A percentile compares a stretch with the other conserved stretches of the same genome.
Conservation (phyloP, 2,113 vertebrate genomes). For the Hippocampus comes region DNA sequence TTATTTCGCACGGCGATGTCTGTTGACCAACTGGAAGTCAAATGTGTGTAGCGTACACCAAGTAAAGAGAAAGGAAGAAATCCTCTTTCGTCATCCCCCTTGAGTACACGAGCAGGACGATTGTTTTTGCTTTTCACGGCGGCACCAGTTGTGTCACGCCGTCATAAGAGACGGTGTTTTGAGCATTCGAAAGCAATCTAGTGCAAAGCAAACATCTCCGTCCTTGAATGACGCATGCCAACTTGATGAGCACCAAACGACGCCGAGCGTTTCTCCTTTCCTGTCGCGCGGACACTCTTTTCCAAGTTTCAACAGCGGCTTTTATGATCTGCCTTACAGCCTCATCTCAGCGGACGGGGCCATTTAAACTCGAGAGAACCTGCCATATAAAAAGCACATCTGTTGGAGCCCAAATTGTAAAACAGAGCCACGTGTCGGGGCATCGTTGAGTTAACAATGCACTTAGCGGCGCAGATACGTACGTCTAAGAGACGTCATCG, state of each 20-base stretch:
- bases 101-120: too few species aligned
- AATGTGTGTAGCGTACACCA: too few species aligned
- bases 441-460: constrained; percentile 51
- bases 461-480: constrained; percentile 23
- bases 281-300: constrained; percentile 79
- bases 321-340: constrained; percentile 83
- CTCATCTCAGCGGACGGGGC: constrained; percentile 75
- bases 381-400: constrained; percentile 79
- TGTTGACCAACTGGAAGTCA: too few species aligned
- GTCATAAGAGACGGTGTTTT: constrained; percentile 4
- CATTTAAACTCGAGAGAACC: constrained; percentile 80
- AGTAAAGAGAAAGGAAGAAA: too few species aligned
- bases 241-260: constrained; percentile 34
- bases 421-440: constrained; percentile 41
- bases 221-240: constrained; percentile 11
- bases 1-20: not conserved
- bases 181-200: constrained; percentile 25
- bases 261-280: constrained; percentile 72
- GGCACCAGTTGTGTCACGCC: too few species aligned
- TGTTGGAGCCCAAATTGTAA: constrained; percentile 63
- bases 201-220: not conserved
- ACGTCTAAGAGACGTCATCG: constrained; percentile 5
- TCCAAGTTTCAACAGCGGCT: constrained; percentile 82
- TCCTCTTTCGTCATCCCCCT: too few species aligned
- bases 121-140: too few species aligned